phyloP scores from a whole-genome alignment of 2,888 invertebrate genomes.

The Gortyna flavago region DNA sequence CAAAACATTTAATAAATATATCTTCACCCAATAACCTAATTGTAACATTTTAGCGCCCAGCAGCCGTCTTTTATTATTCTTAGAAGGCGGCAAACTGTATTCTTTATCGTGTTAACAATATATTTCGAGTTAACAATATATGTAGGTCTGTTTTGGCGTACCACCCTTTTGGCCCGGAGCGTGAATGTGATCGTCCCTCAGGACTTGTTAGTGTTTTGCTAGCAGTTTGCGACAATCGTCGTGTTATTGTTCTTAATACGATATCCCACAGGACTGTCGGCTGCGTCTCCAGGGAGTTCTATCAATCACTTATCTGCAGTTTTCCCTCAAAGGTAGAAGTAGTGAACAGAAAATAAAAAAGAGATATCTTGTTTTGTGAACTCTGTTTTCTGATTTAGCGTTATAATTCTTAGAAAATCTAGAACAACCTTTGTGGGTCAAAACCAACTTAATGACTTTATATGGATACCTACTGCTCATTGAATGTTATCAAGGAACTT shows the following conservation, averaged over 20 bases:
- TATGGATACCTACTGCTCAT: too few species aligned
- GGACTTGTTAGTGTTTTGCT: slow-evolving; percentile 79
- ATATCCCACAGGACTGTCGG: slow-evolving; percentile 70
- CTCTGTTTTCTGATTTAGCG: too few species aligned
- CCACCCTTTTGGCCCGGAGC: slow-evolving; percentile 11
- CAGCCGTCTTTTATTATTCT: slow-evolving; percentile 40
- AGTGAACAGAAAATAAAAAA: not conserved
- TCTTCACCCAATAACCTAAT: not conserved
- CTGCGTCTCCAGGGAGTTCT: slow-evolving; percentile 16
- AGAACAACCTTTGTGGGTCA: not conserved
- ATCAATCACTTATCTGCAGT: slow-evolving; percentile 25
- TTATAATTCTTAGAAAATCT: not conserved
- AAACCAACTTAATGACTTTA: not conserved
- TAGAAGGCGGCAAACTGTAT: slow-evolving; percentile 38
- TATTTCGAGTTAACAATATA: too few species aligned
- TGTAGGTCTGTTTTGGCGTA: slow-evolving; percentile 37
- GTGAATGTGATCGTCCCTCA: slow-evolving; percentile 64
- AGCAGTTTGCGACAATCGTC: slow-evolving; percentile 72
- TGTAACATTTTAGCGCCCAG: slow-evolving; percentile 60
- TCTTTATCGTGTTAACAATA: slow-evolving; percentile 42
- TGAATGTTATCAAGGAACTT: not conserved
- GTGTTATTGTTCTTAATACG: slow-evolving; percentile 81
- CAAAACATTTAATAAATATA: not conserved
- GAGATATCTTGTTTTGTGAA: not conserved
- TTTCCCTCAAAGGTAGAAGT: not conserved